These are phyloP conservation scores for Lepus oiostolus DNA, from an alignment of 2,797 vertebrate species.

Conservation along the genomic window DNA sequence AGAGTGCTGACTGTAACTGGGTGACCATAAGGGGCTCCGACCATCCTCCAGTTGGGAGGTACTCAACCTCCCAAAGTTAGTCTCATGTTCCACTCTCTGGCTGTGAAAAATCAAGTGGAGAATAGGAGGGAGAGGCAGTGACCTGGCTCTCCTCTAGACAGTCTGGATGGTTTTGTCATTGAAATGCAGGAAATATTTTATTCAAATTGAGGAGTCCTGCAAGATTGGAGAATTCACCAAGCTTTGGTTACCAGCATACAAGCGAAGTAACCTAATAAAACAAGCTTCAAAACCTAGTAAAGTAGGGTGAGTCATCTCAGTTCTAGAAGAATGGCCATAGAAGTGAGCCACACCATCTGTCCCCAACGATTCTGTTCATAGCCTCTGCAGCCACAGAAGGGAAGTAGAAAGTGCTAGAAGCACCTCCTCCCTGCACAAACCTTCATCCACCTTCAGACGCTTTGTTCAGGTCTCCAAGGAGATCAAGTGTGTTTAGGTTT, in stretches of 20 bases:
- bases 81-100: neutral
- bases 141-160: neutral
- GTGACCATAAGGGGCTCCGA: neutral
- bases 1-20: neutral
- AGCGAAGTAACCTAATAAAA: neutral
- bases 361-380: neutral
- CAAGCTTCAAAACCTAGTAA: neutral
- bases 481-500: neutral
- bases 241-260: neutral
- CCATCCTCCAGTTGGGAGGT: too few species aligned
- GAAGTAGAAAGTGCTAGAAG: neutral
- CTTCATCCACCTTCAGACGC: neutral
- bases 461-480: neutral
- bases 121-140: rapidly evolving
- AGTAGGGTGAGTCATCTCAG: neutral
- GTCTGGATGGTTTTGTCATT: neutral
- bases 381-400: neutral
- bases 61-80: neutral
- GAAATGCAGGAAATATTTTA: neutral
- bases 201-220: neutral
- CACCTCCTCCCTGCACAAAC: neutral
- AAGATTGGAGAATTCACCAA: neutral
- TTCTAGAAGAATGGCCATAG: neutral
- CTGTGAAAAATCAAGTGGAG: neutral
- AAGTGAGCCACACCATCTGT: neutral